phyloP scores from a whole-genome alignment of 2,113 vertebrate genomes.

The Canis aureus region DNA sequence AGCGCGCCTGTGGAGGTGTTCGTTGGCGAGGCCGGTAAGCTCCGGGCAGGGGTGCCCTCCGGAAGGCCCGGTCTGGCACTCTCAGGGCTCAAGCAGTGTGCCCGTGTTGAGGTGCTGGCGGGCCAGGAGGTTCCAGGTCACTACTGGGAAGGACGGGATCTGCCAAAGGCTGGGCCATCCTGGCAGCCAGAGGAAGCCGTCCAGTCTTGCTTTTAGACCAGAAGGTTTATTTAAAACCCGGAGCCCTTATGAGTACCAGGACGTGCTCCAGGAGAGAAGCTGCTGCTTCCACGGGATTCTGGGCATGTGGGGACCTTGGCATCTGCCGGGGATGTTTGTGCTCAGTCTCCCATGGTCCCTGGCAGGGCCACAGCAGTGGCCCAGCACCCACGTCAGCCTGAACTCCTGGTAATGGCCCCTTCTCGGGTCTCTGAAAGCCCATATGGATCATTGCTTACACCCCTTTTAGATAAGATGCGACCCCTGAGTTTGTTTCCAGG shows the following conservation, averaged over 20 bases:
- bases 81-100: fast-evolving
- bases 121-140: fast-evolving
- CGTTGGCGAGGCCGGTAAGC: slow-evolving; percentile 96
- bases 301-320: fast-evolving
- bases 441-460: fast-evolving
- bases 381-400: fast-evolving
- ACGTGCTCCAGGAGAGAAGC: slow-evolving; percentile 46
- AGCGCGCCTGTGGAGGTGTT: slow-evolving; percentile 94
- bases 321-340: fast-evolving
- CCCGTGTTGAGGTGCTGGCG: fast-evolving
- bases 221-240: neutral
- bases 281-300: neutral
- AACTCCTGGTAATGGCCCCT: no score
- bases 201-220: slow-evolving; percentile 53
- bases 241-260: slow-evolving; percentile 44
- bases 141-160: neutral
- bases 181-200: fast-evolving
- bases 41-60: neutral
- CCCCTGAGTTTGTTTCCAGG: neutral
- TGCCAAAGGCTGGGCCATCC: slow-evolving; percentile 40
- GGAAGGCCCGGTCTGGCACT: fast-evolving
- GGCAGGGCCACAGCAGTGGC: fast-evolving
- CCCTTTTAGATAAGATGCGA: fast-evolving
- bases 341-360: fast-evolving
- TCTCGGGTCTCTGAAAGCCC: fast-evolving